phyloP scores from a whole-genome alignment of 2,113 vertebrate genomes.

The Pseudolaguvia tuberculata region DNA sequence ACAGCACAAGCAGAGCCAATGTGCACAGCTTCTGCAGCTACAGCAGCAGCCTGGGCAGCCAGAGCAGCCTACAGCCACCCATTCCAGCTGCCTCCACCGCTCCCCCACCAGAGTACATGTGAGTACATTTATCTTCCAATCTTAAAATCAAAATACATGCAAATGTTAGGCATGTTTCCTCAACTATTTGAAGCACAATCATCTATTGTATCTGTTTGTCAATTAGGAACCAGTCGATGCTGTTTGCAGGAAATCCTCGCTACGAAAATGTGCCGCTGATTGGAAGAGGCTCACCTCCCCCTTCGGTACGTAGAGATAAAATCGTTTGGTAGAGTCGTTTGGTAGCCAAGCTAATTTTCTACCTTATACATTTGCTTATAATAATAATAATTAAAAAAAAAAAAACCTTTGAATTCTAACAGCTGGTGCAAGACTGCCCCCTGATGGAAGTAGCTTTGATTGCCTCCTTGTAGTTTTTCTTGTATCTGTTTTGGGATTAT shows the following conservation, averaged over 20 bases:
- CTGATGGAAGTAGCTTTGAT: conserved; percentile 48
- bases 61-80: conserved; percentile 82
- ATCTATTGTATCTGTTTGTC: neutral
- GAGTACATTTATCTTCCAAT: conserved; percentile 15
- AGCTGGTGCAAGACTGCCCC: conserved; percentile 58
- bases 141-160: neutral
- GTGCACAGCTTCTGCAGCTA: conserved; percentile 95
- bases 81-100: conserved; percentile 75
- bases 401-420: neutral
- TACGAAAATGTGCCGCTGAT: conserved; percentile 95
- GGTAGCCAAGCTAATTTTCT: conserved; percentile 19
- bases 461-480: neutral
- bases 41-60: conserved; percentile 88
- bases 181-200: no score
- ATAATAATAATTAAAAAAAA: no score
- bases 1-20: conserved; percentile 74
- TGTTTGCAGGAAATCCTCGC: conserved; percentile 89
- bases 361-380: neutral
- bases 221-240: conserved; percentile 88
- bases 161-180: neutral
- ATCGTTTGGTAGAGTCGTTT: conserved; percentile 42
- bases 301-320: conserved; percentile 77
- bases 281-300: conserved; percentile 89
- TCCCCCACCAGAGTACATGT: conserved; percentile 93
- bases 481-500: neutral